Percentiles rank a stretch among this genome's conserved stretches.
phyloP scores from a whole-genome alignment of 2,888 invertebrate species.

The Cantharis lateralis region DNA sequence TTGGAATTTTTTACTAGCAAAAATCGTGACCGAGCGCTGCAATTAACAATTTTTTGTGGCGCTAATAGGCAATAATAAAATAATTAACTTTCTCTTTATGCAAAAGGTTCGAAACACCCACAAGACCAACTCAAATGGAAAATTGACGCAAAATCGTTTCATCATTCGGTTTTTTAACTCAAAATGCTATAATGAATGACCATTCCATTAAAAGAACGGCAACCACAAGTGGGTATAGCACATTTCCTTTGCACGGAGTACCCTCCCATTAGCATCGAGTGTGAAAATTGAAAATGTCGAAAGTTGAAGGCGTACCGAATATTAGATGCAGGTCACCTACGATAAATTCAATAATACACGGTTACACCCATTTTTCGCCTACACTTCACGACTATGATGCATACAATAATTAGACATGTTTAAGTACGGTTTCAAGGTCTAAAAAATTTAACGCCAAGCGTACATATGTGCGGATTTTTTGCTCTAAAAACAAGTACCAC shows the following conservation, averaged over 20 bases:
- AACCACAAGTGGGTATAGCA: background rate
- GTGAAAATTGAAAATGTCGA: background rate
- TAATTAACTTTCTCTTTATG: background rate
- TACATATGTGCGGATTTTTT: background rate
- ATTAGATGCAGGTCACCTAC: conserved; percentile 20
- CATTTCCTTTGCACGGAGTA: background rate
- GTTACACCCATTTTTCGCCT: conserved; percentile 21
- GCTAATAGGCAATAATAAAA: background rate
- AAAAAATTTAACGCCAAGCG: background rate
- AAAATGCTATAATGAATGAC: background rate
- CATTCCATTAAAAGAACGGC: background rate
- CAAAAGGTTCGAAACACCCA: background rate
- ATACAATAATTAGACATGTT: conserved; percentile 12
- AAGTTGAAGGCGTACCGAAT: background rate
- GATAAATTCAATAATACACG: conserved; percentile 15
- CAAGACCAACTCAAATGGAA: background rate
- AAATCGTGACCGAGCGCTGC: background rate
- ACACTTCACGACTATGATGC: conserved; percentile 13
- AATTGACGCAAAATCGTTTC: background rate
- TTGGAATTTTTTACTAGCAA: background rate
- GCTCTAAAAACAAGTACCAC: background rate
- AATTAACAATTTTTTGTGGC: background rate
- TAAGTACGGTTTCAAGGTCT: conserved; percentile 21
- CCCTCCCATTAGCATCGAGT: background rate
- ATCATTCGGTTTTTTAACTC: background rate